phyloP scores from a whole-genome alignment of 2,888 invertebrate genomes.

The Apamea anceps region DNA sequence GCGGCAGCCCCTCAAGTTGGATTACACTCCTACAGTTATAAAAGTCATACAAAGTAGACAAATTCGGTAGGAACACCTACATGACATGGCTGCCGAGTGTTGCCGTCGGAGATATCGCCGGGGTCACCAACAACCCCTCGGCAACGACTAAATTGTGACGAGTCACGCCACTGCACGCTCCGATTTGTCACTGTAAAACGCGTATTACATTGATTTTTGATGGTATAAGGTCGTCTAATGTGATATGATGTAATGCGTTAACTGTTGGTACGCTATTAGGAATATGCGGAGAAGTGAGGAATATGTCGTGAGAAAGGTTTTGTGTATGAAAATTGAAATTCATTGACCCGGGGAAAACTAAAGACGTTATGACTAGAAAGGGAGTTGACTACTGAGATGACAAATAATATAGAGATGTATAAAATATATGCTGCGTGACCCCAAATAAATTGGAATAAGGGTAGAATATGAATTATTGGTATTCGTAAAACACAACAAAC shows the following conservation, averaged over 20 bases:
- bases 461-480: not conserved
- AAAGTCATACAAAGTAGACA: slow-evolving; percentile 53
- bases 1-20: slow-evolving; percentile 43
- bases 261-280: not conserved
- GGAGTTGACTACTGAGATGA: not conserved
- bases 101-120: slow-evolving; percentile 84
- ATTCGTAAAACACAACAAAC: slow-evolving; percentile 5
- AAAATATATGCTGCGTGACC: not conserved
- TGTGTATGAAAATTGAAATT: not conserved
- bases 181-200: slow-evolving; percentile 54
- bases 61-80: slow-evolving; percentile 66
- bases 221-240: slow-evolving; percentile 11
- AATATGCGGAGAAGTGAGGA: not conserved
- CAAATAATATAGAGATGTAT: not conserved
- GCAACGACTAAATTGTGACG: slow-evolving; percentile 72
- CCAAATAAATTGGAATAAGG: not conserved
- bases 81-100: slow-evolving; percentile 70
- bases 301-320: not conserved
- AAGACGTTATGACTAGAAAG: not conserved
- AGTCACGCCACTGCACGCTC: slow-evolving; percentile 75
- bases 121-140: slow-evolving; percentile 72
- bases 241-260: slow-evolving; percentile 21
- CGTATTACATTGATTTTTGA: slow-evolving; percentile 53
- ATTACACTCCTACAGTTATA: slow-evolving; percentile 42
- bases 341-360: not conserved